These are phyloP conservation scores for Tenthredo scrophulariae DNA, from an alignment of 2,888 invertebrate species.

Conservation along the genomic window DNA sequence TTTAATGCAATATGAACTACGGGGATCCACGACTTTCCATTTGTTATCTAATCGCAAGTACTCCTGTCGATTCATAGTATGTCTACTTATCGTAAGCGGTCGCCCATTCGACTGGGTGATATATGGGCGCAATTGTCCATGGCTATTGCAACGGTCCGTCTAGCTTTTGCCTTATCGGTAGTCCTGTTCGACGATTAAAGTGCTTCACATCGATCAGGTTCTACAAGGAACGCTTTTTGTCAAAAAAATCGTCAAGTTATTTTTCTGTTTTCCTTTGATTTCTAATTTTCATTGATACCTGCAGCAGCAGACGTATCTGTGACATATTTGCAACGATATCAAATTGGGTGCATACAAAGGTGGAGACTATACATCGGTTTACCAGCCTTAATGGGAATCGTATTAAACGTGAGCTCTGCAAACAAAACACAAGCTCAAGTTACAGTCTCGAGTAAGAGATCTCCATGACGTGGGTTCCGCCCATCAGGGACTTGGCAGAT, in stretches of 20 bases:
- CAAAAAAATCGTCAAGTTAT: background rate
- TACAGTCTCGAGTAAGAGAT: slow-evolving; percentile 66
- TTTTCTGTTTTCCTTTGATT: background rate
- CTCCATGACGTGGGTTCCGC: slow-evolving; percentile 62
- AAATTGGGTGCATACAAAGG: background rate
- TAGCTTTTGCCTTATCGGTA: background rate
- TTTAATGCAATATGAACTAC: background rate
- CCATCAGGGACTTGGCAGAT: slow-evolving; percentile 51
- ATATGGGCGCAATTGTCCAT: background rate
- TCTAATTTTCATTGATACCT: background rate
- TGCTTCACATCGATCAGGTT: background rate
- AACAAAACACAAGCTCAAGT: slow-evolving; percentile 44
- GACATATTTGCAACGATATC: background rate
- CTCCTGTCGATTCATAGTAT: background rate
- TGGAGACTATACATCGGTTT: background rate
- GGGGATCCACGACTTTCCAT: background rate
- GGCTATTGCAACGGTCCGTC: background rate
- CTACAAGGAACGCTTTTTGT: background rate
- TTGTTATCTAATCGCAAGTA: slow-evolving; percentile 6
- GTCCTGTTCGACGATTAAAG: background rate
- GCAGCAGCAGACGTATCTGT: background rate
- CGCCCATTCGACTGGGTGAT: background rate
- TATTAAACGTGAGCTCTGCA: slow-evolving; percentile 33
- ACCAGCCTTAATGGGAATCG: slow-evolving; percentile 26
- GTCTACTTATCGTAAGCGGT: background rate